Conservation (phyloP, 2,888 invertebrate species). For the Fissipunctia ypsillon region DNA sequence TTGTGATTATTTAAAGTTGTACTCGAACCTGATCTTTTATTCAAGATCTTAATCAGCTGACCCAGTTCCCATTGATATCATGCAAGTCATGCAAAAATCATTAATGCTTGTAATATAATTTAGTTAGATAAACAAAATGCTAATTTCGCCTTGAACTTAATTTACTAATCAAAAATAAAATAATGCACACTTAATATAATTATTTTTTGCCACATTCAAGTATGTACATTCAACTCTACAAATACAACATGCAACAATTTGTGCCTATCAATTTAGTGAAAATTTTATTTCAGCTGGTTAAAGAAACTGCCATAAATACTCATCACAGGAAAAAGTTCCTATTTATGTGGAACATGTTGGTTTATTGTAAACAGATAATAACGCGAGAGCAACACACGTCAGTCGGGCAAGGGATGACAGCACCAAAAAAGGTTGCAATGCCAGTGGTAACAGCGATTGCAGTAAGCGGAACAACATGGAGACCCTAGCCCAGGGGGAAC, state of each 20-base stretch:
- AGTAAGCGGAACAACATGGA: constrained; percentile 87
- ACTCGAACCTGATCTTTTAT: constrained; percentile 1
- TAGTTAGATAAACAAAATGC: constrained; percentile 4
- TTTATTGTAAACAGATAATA: constrained; percentile 79
- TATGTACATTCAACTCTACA: constrained; percentile 4
- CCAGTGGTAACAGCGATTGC: constrained; percentile 80
- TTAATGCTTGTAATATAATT: constrained; percentile 12
- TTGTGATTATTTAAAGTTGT: not conserved
- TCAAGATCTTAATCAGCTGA: constrained; percentile 8
- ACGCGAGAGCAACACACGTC: constrained; percentile 82
- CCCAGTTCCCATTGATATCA: constrained; percentile 19
- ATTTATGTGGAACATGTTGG: constrained; percentile 63
- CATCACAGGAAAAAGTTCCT: constrained; percentile 45
- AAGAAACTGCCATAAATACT: constrained; percentile 16
- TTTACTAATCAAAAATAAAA: constrained; percentile 6
- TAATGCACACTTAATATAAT: not conserved
- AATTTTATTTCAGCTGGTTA: constrained; percentile 19
- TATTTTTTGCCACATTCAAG: not conserved
- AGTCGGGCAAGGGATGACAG: constrained; percentile 88
- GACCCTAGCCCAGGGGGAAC: constrained; percentile 87
- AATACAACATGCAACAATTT: constrained; percentile 16
- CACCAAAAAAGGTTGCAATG: constrained; percentile 85
- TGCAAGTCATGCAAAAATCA: constrained; percentile 11
- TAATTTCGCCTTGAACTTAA: constrained; percentile 6
- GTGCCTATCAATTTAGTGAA: constrained; percentile 4